A percentile compares a stretch with the other conserved stretches of the same genome.
Conservation (phyloP, 2,888 invertebrate species). For the Chymomyza amoena region DNA sequence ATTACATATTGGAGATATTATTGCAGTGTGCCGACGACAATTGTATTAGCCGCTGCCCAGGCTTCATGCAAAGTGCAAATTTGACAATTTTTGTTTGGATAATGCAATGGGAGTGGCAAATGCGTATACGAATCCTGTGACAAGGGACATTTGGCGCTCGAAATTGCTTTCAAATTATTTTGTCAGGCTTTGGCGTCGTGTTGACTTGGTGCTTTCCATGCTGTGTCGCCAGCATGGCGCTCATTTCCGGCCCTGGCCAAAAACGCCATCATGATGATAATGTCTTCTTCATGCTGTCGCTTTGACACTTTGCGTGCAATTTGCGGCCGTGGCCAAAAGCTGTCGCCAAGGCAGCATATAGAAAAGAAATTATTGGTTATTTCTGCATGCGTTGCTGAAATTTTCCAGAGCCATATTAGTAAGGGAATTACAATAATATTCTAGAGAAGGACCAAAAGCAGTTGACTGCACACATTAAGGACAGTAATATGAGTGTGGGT, state of each 20-base stretch:
- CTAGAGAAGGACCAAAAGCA: conserved; percentile 32
- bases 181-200: conserved; percentile 66
- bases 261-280: conserved; percentile 2
- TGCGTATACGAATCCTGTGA: conserved; percentile 16
- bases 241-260: conserved; percentile 31
- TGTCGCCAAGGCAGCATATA: conserved; percentile 29
- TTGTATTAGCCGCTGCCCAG: conserved; percentile 38
- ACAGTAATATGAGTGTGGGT: neutral
- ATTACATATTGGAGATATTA: conserved; percentile 73
- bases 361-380: conserved; percentile 67
- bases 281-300: conserved; percentile 9
- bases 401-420: neutral
- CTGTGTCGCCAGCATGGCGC: conserved; percentile 24
- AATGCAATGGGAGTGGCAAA: conserved; percentile 17
- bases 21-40: conserved; percentile 62
- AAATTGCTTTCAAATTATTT: conserved; percentile 77
- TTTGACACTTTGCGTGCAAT: conserved; percentile 54
- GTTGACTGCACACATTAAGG: conserved; percentile 26
- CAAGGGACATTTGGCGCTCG: conserved; percentile 57
- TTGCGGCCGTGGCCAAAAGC: conserved; percentile 48
- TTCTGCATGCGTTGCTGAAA: conserved; percentile 63
- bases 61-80: conserved; percentile 64
- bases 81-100: conserved; percentile 61
- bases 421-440: conserved; percentile 47
- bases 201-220: conserved; percentile 5